Base-by-base conservation (phyloP, 2,888 invertebrate species). In the Synergus itoensis region DNA sequence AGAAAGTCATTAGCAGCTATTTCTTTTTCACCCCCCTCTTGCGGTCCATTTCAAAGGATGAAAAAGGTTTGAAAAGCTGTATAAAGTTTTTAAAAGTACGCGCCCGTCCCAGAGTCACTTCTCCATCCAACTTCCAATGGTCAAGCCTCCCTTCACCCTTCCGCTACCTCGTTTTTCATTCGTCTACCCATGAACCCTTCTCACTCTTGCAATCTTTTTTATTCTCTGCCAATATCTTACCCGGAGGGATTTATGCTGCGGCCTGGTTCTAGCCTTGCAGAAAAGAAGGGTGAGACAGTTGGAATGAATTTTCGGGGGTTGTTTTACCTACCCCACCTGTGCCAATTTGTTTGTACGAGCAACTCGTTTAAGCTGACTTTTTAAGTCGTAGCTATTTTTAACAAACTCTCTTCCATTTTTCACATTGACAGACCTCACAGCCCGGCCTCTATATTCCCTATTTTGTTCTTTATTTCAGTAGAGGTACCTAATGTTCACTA, bases 211-310 rank as follows among this genome's bases (percentile, higher is more conserved):
- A 78, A 81, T 86, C 82, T 84, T 84, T 84, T 84, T 84, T 85
- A 80, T 84, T 84, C 82, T 86, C 28, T 28, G 81, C 83, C 86
- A 85, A 85, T 86, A 85, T 83, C 84, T 81, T 78, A 77, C 84
- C 85, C 79, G 73, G 78, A 84, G 85, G 87, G 84, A 88, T 87
- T 88, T 88, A 87, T 88, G 84, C 84, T 83, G 80, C 77, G 82
- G 83, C 78, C 53, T 81, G 80, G 79, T 76, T 79, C 63, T 43
- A 41, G 21, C 41, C 78, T 76, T 77, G 76, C 75, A 78, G 80
- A 60, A 76, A 57, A 65, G 78, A 76, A 79, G 73, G 77, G 78
- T 57, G 63, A 80, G 79, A 78, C 78, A 64, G 45, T 48, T 48
- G 5, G 67, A 76, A 77, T 79, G 81, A 87, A 83, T 87, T 86